Evolutionary conservation across 1,140 invertebrate genomes (phyloP).

Genomic region (Aethina tumida): DNA sequence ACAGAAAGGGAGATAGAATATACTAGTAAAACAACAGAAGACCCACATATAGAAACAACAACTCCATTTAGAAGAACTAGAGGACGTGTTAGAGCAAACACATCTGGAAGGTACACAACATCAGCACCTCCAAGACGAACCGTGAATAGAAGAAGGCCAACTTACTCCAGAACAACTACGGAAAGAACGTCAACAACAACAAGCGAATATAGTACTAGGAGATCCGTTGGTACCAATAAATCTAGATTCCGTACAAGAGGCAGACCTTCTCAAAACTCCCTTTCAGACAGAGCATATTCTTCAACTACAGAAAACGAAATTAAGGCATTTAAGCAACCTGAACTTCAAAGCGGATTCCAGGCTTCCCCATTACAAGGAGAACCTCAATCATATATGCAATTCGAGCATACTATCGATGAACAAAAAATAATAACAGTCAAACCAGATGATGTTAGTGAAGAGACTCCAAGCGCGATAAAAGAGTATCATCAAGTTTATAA

Average conservation of each 20-base stretch:
- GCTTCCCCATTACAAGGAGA: slow-evolving; percentile 1
- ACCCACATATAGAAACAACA: slow-evolving; percentile 35
- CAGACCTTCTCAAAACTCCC: slow-evolving; percentile 14
- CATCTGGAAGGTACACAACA: slow-evolving; percentile 15
- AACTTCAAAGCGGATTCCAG: slow-evolving; percentile 8
- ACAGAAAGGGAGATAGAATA: too few species aligned
- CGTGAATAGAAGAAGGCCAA: slow-evolving; percentile 17
- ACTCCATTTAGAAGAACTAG: slow-evolving; percentile 28
- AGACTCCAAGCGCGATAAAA: slow-evolving; percentile 1
- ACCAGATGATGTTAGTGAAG: slow-evolving; percentile 5
- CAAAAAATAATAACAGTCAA: slow-evolving; percentile 14
- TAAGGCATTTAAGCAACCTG: slow-evolving; percentile 11
- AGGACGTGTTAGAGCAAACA: slow-evolving; percentile 24
- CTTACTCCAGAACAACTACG: slow-evolving; percentile 17
- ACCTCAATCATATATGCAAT: slow-evolving; percentile 19
- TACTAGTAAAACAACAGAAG: slow-evolving; percentile 35
- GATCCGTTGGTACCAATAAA: slow-evolving; percentile 25
- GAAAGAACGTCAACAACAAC: slow-evolving; percentile 40
- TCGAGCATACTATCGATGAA: slow-evolving; percentile 13
- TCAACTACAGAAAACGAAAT: slow-evolving; percentile 18
- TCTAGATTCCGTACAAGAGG: slow-evolving; percentile 26
- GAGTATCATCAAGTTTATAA: slow-evolving; percentile 15
- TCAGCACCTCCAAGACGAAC: slow-evolving; percentile 12
- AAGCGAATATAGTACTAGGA: slow-evolving; percentile 36
- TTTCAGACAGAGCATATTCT: slow-evolving; percentile 10